A percentile compares a stretch with the other conserved stretches of the same genome.
Conservation (phyloP, 2,113 vertebrate genomes). For the Ailuropoda melanoleuca region DNA sequence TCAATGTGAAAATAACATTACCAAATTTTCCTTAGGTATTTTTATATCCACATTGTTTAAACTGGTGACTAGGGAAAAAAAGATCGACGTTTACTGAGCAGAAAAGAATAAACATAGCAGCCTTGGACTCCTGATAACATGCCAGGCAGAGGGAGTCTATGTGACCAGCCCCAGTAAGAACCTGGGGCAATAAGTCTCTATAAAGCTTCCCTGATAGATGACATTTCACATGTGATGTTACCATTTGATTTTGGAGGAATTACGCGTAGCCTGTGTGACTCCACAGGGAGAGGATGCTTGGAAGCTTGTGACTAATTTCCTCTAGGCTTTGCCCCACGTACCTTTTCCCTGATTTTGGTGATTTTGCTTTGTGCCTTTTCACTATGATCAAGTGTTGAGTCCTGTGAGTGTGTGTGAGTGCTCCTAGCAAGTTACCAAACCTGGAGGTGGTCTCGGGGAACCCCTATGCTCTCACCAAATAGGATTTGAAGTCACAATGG, state of each 20-base stretch:
- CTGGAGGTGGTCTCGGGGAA: neutral
- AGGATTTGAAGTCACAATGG: neutral
- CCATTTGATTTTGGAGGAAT: neutral
- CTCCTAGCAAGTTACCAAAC: neutral
- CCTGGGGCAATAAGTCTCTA: neutral
- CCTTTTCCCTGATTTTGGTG: neutral
- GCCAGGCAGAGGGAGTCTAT: neutral
- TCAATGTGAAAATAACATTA: neutral
- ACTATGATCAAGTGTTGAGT: neutral
- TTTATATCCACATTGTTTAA: slow-evolving; percentile 3
- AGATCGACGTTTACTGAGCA: neutral
- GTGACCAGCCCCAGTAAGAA: neutral
- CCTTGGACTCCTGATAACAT: neutral
- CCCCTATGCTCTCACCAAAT: neutral
- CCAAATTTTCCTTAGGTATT: slow-evolving; percentile 4
- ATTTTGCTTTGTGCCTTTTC: neutral
- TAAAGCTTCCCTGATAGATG: neutral
- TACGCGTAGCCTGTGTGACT: neutral
- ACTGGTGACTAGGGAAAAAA: neutral
- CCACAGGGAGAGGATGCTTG: neutral
- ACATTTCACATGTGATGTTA: neutral
- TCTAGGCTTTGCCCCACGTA: neutral
- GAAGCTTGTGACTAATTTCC: neutral
- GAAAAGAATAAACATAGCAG: neutral
- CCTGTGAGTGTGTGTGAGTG: neutral